Base-by-base conservation (phyloP, 2,113 vertebrate species). In the Urocynchramus pylzowi region DNA sequence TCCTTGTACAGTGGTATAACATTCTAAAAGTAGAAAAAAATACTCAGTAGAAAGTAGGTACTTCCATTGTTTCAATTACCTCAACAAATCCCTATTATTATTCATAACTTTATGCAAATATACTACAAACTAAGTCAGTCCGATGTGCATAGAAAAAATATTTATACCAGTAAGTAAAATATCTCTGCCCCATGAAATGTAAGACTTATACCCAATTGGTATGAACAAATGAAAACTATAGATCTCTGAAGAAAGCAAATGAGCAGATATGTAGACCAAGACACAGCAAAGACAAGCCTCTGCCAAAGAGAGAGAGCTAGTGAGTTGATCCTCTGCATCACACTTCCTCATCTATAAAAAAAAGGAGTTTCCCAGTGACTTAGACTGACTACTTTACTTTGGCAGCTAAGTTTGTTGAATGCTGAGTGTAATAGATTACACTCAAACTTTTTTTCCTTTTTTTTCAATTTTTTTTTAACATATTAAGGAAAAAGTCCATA, bases 261-360 rank as follows among this genome's bases (percentile, higher is more conserved):
- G 67, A 47, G 3, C 16, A 56, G 23, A 10, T 35, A 54, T 16
- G 28, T 54, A 37, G 10, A 65, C 5, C 15, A 78, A 83, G 52
- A 56, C 14, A 21, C 11, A 30, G 19, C 3, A 65, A 47, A 63
- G 35, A 63, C 13, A 81, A 78, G 53, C 49, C 21, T 39, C 37
- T 53, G 24, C 11, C 1, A 3, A 69, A 54, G 3, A 49, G 27
- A 71, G 10, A 41, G 6, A 49, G 6, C 0, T 10, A 61, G 37
- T 23, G 28, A 59, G 33, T 26, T 67, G 27, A 52, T 21, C 15
- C 68, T 74, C 26, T 50, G 15, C 19, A 37, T 56, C 7, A 1
- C 13, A 70, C 6, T 14, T 56, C 4, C 20, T 75, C 18, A 24
- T 6, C 42, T 27, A 35, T 1, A 21, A 37, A 81, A 79, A 16